Conservation (phyloP, 2,888 invertebrate genomes). For the Rhamnusium bicolor region DNA sequence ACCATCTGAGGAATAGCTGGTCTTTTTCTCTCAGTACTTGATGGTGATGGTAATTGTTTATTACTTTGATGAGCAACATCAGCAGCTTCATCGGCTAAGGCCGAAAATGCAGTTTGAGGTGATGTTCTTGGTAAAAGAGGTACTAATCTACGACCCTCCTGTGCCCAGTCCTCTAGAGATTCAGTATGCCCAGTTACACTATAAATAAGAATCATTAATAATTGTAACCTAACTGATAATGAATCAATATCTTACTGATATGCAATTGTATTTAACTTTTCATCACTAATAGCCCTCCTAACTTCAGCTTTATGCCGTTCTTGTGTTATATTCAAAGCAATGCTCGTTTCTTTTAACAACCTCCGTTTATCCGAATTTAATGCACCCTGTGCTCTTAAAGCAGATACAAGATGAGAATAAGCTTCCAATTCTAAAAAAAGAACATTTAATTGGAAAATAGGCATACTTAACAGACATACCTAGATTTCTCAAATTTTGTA, state of each 20-base stretch:
- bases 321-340: conserved; percentile 87
- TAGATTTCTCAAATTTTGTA: conserved; percentile 88
- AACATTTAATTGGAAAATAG: conserved; percentile 12
- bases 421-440: conserved; percentile 86
- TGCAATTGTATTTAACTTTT: conserved; percentile 89
- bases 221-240: not conserved
- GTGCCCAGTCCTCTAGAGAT: conserved; percentile 83
- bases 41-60: conserved; percentile 73
- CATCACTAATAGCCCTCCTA: conserved; percentile 92
- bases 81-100: conserved; percentile 87
- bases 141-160: conserved; percentile 88
- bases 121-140: conserved; percentile 89
- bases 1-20: conserved; percentile 45
- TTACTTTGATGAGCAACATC: conserved; percentile 78
- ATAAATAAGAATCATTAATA: conserved; percentile 46
- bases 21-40: conserved; percentile 71
- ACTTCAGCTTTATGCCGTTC: conserved; percentile 95
- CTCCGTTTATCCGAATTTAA: conserved; percentile 88
- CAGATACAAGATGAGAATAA: conserved; percentile 91
- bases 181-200: conserved; percentile 80
- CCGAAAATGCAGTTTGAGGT: conserved; percentile 88
- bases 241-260: conserved; percentile 81
- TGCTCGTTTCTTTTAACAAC: conserved; percentile 87
- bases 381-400: conserved; percentile 93
- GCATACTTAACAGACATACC: conserved; percentile 73